Evolutionary conservation across 2,888 invertebrate species (phyloP).

Genomic region (Portevinia maculata): DNA sequence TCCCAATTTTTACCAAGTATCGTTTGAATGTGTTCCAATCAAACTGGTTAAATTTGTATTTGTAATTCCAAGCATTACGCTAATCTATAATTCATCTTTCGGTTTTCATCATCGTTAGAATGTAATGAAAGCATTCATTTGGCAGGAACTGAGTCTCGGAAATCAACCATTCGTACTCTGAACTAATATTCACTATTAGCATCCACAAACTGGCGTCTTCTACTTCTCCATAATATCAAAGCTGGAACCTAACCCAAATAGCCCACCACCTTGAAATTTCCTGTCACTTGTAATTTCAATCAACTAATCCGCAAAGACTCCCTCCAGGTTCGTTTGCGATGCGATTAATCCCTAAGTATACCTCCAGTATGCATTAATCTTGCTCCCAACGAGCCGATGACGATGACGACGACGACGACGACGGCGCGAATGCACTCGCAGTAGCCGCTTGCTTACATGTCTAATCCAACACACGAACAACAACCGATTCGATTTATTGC

Average conservation of each 20-base stretch:
- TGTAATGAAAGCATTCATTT: too few species aligned
- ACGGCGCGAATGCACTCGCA: conserved; percentile 40
- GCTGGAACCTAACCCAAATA: neutral
- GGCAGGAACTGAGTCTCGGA: too few species aligned
- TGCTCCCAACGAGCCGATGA: neutral
- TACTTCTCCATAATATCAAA: neutral
- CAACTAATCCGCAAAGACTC: conserved; percentile 58
- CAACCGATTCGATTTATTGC: conserved; percentile 71
- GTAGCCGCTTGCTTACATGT: conserved; percentile 71
- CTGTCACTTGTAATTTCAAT: conserved; percentile 69
- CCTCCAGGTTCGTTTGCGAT: neutral
- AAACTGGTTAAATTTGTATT: too few species aligned
- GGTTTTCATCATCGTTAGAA: too few species aligned
- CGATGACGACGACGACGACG: conserved; percentile 44
- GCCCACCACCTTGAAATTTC: conserved; percentile 9
- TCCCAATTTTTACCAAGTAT: too few species aligned
- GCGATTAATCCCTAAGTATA: conserved; percentile 56
- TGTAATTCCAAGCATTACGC: too few species aligned
- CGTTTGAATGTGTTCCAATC: too few species aligned
- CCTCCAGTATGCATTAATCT: conserved; percentile 24
- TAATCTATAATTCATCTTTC: too few species aligned
- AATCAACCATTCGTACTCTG: too few species aligned
- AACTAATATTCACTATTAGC: neutral
- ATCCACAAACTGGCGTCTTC: neutral
- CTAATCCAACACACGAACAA: conserved; percentile 74